Conservation (phyloP, 2,888 invertebrate species). For the Drosophila greeni region DNA sequence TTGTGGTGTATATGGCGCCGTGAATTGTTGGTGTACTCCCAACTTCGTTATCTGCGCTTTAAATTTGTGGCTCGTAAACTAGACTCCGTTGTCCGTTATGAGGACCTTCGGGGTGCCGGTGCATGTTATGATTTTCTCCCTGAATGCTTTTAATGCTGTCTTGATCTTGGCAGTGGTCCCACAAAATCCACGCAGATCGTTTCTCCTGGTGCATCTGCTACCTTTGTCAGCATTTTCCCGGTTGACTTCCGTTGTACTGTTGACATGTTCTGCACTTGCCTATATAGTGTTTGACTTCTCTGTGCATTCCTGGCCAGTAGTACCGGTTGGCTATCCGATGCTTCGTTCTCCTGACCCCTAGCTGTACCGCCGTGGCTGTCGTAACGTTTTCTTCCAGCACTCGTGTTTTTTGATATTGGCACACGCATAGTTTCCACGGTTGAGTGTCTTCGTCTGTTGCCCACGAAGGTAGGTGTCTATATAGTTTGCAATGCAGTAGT, state of each 20-base stretch:
- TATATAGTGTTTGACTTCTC: neutral
- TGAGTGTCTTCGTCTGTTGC: too few relatives aligned
- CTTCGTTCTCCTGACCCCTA: neutral
- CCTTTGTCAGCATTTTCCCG: too few relatives aligned
- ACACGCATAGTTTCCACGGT: neutral
- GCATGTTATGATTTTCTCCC: neutral
- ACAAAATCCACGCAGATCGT: neutral
- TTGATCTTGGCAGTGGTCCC: neutral
- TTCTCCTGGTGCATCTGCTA: too few relatives aligned
- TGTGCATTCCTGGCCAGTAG: neutral
- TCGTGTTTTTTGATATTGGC: neutral
- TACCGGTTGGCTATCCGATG: neutral
- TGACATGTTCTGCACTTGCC: neutral
- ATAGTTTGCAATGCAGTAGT: neutral
- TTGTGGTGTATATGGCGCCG: neutral
- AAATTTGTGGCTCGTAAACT: neutral
- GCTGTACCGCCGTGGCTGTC: neutral
- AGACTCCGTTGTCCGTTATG: neutral
- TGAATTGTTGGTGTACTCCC: neutral
- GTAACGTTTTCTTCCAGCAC: neutral
- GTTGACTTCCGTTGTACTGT: neutral
- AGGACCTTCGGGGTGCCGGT: too few relatives aligned
- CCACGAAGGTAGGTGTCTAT: neutral
- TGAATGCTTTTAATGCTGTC: neutral
- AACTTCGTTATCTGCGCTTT: neutral